Conservation (phyloP, 2,113 vertebrate genomes). For the Trichechus manatus region DNA sequence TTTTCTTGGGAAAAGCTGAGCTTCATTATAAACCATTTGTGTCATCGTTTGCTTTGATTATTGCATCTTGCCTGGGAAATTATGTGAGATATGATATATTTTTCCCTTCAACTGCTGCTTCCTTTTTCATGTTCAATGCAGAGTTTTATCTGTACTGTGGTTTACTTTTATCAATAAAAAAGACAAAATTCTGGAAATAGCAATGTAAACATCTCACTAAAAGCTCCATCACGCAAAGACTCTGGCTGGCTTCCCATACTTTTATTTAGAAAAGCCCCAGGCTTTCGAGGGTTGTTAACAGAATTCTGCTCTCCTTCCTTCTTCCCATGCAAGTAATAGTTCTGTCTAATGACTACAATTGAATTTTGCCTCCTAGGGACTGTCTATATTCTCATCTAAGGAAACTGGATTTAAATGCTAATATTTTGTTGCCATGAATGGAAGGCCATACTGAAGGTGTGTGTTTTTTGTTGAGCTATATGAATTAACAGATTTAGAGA, state of each 20-base stretch:
- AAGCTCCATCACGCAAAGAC: not conserved
- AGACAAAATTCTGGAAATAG: not conserved
- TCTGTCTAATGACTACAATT: not conserved
- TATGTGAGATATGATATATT: not conserved
- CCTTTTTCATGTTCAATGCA: not conserved
- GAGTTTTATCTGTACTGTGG: not conserved
- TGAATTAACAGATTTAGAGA: not conserved
- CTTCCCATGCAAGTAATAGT: not conserved
- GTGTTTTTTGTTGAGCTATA: not conserved
- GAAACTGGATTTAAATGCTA: not conserved
- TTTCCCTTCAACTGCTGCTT: not conserved
- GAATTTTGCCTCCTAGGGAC: not conserved
- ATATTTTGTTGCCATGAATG: constrained; percentile 2
- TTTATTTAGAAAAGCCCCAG: not conserved
- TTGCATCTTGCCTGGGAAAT: not conserved
- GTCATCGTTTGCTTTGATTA: constrained; percentile 10
- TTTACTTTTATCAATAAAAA: constrained; percentile 23
- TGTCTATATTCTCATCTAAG: not conserved
- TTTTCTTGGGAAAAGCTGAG: not conserved
- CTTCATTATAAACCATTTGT: not conserved
- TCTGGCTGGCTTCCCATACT: not conserved
- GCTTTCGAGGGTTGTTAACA: not conserved
- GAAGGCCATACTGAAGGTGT: not conserved
- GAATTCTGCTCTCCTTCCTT: not conserved
- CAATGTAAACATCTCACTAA: not conserved